Conservation (phyloP, 1,140 invertebrate genomes). For the Hesperophylax magnus region DNA sequence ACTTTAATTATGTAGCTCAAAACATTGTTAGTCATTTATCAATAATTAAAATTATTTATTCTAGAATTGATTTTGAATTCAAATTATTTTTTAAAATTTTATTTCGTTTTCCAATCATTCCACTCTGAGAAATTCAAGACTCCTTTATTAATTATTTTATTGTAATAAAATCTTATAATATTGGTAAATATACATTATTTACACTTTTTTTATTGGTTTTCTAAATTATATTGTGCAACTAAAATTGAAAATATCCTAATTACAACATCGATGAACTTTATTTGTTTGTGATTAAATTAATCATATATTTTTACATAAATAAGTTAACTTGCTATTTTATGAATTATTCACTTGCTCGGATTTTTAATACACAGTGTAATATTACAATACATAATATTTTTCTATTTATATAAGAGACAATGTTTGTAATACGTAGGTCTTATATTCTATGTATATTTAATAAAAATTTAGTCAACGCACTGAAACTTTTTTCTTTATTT, state of each 20-base stretch:
- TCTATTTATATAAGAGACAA: constrained; percentile 25
- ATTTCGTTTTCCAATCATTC: constrained; percentile 16
- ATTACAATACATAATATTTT: constrained; percentile 20
- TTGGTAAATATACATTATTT: background rate
- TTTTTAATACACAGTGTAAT: constrained; percentile 16
- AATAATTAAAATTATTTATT: background rate
- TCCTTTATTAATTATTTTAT: background rate
- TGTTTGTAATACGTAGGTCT: constrained; percentile 18
- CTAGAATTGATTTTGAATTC: background rate
- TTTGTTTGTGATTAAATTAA: constrained; percentile 22
- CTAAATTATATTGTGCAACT: background rate
- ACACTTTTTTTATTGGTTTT: background rate
- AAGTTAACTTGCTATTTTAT: background rate
- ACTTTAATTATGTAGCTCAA: too few relatives aligned
- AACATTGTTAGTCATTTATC: background rate
- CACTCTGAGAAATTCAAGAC: constrained; percentile 27
- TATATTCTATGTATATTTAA: constrained; percentile 27
- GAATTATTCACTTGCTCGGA: constrained; percentile 13
- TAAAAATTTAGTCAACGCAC: constrained; percentile 22
- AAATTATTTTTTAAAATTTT: background rate
- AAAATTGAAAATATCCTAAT: constrained; percentile 2
- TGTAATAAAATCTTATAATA: background rate
- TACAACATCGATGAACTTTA: constrained; percentile 3
- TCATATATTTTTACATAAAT: background rate
- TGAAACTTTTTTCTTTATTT: constrained; percentile 7